phyloP scores from a whole-genome alignment of 2,113 vertebrate species.

The Gymnogyps californianus region DNA sequence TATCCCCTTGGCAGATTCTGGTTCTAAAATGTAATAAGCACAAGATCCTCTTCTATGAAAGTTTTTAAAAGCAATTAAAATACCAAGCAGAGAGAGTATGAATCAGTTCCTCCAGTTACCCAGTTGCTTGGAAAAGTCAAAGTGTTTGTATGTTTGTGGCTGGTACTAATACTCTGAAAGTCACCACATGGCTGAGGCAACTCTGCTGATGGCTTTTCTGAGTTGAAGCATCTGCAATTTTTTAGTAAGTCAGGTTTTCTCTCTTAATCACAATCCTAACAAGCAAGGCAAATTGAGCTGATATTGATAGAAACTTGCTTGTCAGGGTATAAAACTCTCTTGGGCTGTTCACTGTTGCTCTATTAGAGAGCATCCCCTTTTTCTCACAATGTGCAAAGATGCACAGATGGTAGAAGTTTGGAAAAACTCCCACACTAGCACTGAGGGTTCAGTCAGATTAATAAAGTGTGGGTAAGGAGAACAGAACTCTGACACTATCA shows the following conservation, averaged over 20 bases:
- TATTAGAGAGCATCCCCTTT: neutral
- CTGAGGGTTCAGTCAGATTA: neutral
- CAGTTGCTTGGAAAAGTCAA: neutral
- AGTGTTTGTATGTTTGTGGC: neutral
- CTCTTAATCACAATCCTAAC: neutral
- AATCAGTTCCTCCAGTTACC: neutral
- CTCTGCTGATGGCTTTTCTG: neutral
- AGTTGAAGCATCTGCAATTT: neutral
- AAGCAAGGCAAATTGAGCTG: neutral
- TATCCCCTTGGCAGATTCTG: neutral
- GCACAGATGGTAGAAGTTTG: neutral
- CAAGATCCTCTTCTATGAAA: neutral
- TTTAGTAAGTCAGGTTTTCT: neutral
- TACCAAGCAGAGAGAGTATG: neutral
- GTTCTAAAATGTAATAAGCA: neutral
- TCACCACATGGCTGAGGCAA: neutral
- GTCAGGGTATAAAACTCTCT: neutral
- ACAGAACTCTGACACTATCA: neutral
- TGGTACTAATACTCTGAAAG: neutral
- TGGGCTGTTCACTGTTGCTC: neutral
- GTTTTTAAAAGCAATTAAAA: neutral
- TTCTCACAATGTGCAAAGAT: neutral
- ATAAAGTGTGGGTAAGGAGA: neutral
- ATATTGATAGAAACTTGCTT: neutral
- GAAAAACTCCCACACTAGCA: constrained; percentile 3